A percentile compares a stretch with the other conserved stretches of the same genome.
Conservation (phyloP, 2,113 vertebrate species). For the Argyrosomus japonicus region DNA sequence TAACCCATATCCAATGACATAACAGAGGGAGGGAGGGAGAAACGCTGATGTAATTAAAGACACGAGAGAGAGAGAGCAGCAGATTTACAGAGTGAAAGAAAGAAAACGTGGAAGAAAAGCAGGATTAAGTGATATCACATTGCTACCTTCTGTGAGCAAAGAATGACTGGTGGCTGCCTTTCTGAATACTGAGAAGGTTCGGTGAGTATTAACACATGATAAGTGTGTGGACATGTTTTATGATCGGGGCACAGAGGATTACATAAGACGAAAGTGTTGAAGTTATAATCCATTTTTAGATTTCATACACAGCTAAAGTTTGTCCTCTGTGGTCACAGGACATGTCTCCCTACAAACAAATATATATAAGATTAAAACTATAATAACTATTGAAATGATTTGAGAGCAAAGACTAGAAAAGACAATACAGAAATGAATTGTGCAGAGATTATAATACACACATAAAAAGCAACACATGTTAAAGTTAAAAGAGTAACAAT, state of each 20-base stretch:
- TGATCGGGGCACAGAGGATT: too few relatives aligned
- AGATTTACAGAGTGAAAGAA: neutral
- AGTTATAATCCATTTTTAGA: too few relatives aligned
- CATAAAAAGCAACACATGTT: too few relatives aligned
- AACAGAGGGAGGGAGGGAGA: neutral
- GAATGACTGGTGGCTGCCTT: neutral
- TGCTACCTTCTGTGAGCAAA: neutral
- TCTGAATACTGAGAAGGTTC: too few relatives aligned
- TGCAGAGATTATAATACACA: too few relatives aligned
- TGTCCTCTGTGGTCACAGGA: neutral
- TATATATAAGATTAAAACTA: neutral
- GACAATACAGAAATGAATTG: too few relatives aligned
- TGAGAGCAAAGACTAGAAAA: neutral
- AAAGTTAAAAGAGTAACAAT: neutral
- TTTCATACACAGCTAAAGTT: neutral
- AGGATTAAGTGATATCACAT: neutral
- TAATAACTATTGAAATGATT: neutral
- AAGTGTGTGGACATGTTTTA: neutral
- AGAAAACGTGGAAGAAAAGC: neutral
- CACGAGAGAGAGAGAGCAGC: neutral
- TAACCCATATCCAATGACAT: constrained; percentile 19
- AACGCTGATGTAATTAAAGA: neutral
- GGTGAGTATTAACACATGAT: neutral
- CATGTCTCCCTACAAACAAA: neutral
- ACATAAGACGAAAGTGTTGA: too few relatives aligned